A percentile compares a stretch with the other conserved stretches of the same genome.
These are phyloP conservation scores for Aspidapion aeneum DNA, from an alignment of 2,888 invertebrate species.

Conservation along the genomic window DNA sequence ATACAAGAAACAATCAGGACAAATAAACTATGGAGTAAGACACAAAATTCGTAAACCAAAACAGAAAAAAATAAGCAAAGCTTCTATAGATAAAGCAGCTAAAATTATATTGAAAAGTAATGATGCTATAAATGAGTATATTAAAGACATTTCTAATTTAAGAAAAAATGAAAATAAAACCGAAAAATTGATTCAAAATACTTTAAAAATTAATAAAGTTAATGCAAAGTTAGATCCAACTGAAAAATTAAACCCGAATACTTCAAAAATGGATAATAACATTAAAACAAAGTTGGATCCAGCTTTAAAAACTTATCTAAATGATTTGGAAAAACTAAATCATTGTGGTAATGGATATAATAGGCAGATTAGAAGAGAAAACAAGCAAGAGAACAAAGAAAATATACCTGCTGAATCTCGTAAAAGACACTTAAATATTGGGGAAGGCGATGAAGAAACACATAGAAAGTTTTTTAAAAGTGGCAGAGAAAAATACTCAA, in stretches of 20 bases:
- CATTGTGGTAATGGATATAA: background rate
- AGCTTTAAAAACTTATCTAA: slow-evolving; percentile 14
- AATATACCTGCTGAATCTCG: slow-evolving; percentile 16
- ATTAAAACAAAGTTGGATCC: background rate
- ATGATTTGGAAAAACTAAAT: slow-evolving; percentile 10
- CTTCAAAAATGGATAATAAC: background rate
- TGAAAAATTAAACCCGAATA: slow-evolving; percentile 1
- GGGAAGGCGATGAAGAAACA: slow-evolving; percentile 26
- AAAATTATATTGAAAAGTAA: slow-evolving; percentile 37
- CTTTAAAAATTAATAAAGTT: background rate
- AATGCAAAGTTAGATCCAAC: no score
- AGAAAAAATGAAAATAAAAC: slow-evolving; percentile 19
- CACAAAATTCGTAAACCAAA: slow-evolving; percentile 64
- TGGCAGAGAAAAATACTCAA: slow-evolving; percentile 36
- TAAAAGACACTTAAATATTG: slow-evolving; percentile 17
- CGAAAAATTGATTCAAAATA: slow-evolving; percentile 2
- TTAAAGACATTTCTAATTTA: slow-evolving; percentile 28
- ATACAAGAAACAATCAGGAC: slow-evolving; percentile 41
- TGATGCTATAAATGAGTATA: slow-evolving; percentile 31
- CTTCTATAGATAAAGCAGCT: slow-evolving; percentile 35
- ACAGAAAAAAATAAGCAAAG: slow-evolving; percentile 42
- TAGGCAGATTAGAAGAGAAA: background rate
- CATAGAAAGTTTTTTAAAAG: slow-evolving; percentile 49
- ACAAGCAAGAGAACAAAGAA: slow-evolving; percentile 17
- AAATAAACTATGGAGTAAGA: slow-evolving; percentile 64